Evolutionary conservation across 2,888 invertebrate genomes (phyloP).

Genomic region (Ditylenchus weischeri): DNA sequence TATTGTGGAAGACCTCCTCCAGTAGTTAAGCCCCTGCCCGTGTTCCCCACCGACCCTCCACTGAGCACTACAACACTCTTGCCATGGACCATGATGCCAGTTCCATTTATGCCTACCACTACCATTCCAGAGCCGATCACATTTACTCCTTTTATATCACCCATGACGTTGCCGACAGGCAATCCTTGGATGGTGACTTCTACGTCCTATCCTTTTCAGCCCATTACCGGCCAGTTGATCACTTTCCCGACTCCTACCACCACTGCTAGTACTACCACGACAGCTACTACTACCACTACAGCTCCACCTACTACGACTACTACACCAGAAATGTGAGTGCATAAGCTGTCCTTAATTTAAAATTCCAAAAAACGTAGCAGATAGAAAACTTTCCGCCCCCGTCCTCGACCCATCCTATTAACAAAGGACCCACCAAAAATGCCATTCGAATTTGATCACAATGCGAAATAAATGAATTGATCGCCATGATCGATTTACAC

Average conservation of each 20-base stretch:
- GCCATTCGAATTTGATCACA: too few relatives aligned
- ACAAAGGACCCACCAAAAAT: too few relatives aligned
- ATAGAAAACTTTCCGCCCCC: too few relatives aligned
- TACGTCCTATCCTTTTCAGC: conserved; percentile 16
- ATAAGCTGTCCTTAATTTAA: background rate
- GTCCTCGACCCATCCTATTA: too few relatives aligned
- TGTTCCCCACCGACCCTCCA: conserved; percentile 11
- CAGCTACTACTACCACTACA: background rate
- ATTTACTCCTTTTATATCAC: conserved; percentile 15
- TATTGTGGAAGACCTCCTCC: conserved; percentile 34
- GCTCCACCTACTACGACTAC: background rate
- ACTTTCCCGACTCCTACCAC: conserved; percentile 21
- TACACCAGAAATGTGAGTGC: conserved; percentile 1
- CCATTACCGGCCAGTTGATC: conserved; percentile 18
- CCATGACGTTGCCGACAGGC: conserved; percentile 10
- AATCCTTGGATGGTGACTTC: conserved; percentile 10
- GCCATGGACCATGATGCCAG: background rate
- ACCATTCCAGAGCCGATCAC: background rate
- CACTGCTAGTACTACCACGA: background rate
- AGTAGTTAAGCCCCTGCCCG: conserved; percentile 12
- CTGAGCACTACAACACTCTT: background rate
- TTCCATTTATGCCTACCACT: background rate
- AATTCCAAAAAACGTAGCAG: too few relatives aligned
- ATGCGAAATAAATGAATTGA: too few relatives aligned
- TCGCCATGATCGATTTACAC: too few relatives aligned